These are phyloP conservation scores for Trimorus sp. DNA, from an alignment of 2,888 invertebrate species.

Conservation along the genomic window DNA sequence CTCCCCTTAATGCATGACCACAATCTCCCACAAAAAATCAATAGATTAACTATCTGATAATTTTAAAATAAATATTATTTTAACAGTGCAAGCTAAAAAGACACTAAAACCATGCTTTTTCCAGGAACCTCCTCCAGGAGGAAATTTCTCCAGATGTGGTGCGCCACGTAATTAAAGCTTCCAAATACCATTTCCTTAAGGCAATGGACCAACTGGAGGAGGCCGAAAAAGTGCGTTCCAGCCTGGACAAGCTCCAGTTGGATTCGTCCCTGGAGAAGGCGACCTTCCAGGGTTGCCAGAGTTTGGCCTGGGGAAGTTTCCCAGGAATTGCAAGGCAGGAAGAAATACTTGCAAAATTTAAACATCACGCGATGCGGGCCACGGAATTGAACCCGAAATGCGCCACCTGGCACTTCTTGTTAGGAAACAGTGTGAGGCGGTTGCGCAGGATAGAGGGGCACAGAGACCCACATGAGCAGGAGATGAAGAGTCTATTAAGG, in stretches of 20 bases:
- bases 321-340: no score
- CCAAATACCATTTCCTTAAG: background rate
- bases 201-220: background rate
- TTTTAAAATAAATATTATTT: no score
- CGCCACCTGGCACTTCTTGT: conserved; percentile 14
- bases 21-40: no score
- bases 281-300: conserved; percentile 7
- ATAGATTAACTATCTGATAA: no score
- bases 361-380: background rate
- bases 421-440: background rate
- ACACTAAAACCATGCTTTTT: no score
- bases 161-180: background rate
- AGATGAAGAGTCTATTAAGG: conserved; percentile 3
- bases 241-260: background rate
- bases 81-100: no score
- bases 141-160: conserved; percentile 8
- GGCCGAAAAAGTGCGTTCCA: background rate
- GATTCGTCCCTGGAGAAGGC: background rate
- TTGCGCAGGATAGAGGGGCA: background rate
- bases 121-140: background rate
- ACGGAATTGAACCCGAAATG: background rate
- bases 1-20: no score
- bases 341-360: background rate
- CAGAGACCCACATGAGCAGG: background rate
- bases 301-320: background rate